Conservation (phyloP, 2,888 invertebrate species). For the Andrena trimmerana region DNA sequence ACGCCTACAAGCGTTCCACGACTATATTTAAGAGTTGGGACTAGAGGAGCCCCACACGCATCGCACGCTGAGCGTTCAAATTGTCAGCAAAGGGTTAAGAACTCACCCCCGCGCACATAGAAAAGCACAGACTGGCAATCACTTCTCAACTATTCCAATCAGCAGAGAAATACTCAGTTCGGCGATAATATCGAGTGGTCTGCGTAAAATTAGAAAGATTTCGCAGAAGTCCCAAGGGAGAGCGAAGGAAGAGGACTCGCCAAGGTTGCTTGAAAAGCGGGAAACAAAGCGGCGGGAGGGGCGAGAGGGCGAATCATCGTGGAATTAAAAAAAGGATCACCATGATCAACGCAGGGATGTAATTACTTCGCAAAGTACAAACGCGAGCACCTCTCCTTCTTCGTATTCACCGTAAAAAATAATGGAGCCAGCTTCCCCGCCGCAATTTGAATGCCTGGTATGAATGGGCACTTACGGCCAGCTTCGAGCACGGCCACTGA, state of each 20-base stretch:
- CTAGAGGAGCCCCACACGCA: no score
- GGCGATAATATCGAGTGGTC: not conserved
- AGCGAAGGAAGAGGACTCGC: slow-evolving; percentile 8
- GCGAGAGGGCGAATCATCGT: slow-evolving; percentile 41
- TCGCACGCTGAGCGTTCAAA: no score
- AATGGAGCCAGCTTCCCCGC: slow-evolving; percentile 62
- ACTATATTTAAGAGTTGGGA: no score
- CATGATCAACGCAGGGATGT: slow-evolving; percentile 64
- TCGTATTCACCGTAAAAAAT: slow-evolving; percentile 69
- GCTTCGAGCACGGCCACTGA: slow-evolving; percentile 65
- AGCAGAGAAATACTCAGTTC: no score
- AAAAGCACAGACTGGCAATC: no score
- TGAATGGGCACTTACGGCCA: slow-evolving; percentile 73
- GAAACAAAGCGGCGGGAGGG: slow-evolving; percentile 48
- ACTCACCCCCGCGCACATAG: no score
- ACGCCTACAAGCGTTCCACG: no score
- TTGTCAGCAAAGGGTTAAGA: no score
- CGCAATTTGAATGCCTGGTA: slow-evolving; percentile 70
- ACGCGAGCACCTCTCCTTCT: slow-evolving; percentile 57
- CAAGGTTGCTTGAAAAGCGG: slow-evolving; percentile 17
- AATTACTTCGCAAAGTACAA: slow-evolving; percentile 69
- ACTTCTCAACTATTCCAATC: no score
- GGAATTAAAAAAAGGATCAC: slow-evolving; percentile 59
- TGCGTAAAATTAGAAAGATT: not conserved
- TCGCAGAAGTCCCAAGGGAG: not conserved